A percentile compares a stretch with the other conserved stretches of the same genome.
These are phyloP conservation scores for Epistrophe eligans DNA, from an alignment of 2,888 invertebrate species.

Conservation along the genomic window DNA sequence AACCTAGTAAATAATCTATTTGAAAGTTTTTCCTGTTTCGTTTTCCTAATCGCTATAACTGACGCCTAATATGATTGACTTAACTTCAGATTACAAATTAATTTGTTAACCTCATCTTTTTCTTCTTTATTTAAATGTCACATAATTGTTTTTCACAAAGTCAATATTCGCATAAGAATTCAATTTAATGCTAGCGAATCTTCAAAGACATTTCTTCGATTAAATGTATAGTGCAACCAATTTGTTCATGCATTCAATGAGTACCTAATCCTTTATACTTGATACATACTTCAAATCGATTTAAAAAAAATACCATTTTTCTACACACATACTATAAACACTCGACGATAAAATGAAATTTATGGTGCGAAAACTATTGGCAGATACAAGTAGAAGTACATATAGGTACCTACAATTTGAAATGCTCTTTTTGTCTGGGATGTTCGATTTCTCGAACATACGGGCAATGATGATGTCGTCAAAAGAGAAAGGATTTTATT, in stretches of 20 bases:
- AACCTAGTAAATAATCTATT: too few relatives aligned
- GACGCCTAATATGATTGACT: too few relatives aligned
- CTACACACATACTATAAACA: constrained; percentile 4
- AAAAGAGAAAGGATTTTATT: constrained; percentile 38
- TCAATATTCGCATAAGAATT: constrained; percentile 14
- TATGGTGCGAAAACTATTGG: constrained; percentile 29
- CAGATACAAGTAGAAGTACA: background rate
- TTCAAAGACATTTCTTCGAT: constrained; percentile 34
- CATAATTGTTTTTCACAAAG: background rate
- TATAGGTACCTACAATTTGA: background rate
- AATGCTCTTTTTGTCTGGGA: constrained; percentile 5
- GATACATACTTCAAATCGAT: constrained; percentile 20
- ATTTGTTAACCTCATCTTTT: too few relatives aligned
- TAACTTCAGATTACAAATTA: too few relatives aligned
- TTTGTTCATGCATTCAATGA: constrained; percentile 31
- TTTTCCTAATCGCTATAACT: too few relatives aligned
- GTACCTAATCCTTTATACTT: constrained; percentile 27
- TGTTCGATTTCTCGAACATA: constrained; percentile 26
- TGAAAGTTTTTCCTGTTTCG: too few relatives aligned
- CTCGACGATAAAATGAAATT: constrained; percentile 34
- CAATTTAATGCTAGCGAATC: background rate
- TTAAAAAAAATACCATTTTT: background rate
- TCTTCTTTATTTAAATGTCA: background rate
- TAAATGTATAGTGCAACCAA: constrained; percentile 12
- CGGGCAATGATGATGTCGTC: constrained; percentile 20